Evolutionary conservation across 2,113 vertebrate genomes (phyloP).

Genomic region (Phrynocephalus versicolor): DNA sequence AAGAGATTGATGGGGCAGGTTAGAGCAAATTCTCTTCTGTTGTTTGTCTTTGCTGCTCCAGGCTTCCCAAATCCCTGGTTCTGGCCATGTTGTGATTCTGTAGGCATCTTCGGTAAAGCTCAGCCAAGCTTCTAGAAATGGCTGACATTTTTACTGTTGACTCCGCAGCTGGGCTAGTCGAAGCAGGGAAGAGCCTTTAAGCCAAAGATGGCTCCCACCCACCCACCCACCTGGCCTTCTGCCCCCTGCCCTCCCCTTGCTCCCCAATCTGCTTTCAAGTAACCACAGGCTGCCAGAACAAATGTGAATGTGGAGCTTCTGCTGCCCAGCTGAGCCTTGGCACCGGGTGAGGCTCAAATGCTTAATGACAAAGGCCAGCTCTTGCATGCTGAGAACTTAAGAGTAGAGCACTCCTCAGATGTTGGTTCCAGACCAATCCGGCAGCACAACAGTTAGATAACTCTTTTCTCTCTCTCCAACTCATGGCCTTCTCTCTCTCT

Average conservation of each 20-base stretch:
- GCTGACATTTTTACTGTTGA: constrained; percentile 63
- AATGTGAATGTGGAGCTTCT: constrained; percentile 63
- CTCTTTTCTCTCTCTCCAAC: neutral
- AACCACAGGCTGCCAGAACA: constrained; percentile 67
- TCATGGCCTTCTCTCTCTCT: neutral
- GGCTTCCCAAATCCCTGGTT: neutral
- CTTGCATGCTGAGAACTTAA: constrained; percentile 27
- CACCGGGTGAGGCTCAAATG: constrained; percentile 49
- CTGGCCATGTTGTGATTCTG: constrained; percentile 43
- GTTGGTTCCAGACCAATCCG: neutral
- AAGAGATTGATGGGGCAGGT: neutral
- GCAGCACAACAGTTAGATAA: neutral
- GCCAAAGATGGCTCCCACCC: constrained; percentile 69
- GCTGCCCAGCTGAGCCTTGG: constrained; percentile 61
- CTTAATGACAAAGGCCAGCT: constrained; percentile 47
- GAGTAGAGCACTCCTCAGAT: constrained; percentile 12
- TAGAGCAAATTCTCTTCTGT: constrained; percentile 1
- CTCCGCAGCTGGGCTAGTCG: constrained; percentile 57
- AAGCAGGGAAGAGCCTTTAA: constrained; percentile 62
- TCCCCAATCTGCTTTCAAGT: constrained; percentile 67
- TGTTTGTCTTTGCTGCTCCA: constrained; percentile 8
- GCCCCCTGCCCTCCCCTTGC: constrained; percentile 64
- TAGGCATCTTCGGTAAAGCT: constrained; percentile 35
- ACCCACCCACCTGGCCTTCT: constrained; percentile 65
- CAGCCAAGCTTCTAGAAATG: constrained; percentile 61